phyloP scores from a whole-genome alignment of 2,888 invertebrate species.

The Petrolisthes manimaculis region DNA sequence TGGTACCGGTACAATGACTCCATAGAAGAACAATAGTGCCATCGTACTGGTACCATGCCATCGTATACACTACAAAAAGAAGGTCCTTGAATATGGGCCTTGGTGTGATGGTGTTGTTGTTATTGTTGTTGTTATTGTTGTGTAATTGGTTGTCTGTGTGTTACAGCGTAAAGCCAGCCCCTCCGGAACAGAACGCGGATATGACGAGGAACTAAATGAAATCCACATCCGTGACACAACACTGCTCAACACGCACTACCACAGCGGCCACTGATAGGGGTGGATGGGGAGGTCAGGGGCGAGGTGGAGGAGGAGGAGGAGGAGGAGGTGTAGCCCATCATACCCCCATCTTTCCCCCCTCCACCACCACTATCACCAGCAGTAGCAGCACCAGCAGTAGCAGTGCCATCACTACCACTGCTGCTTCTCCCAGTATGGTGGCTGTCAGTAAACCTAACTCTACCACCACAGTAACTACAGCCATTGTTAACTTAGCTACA shows the following conservation, averaged over 20 bases:
- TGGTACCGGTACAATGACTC: too few species aligned
- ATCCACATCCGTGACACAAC: constrained; percentile 62
- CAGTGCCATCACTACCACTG: constrained; percentile 36
- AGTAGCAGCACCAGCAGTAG: constrained; percentile 26
- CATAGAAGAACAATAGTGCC: too few species aligned
- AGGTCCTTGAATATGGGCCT: not conserved
- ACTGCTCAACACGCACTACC: constrained; percentile 62
- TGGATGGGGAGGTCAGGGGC: constrained; percentile 47
- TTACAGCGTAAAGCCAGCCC: constrained; percentile 58
- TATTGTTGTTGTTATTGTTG: not conserved
- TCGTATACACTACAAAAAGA: too few species aligned
- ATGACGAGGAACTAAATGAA: constrained; percentile 65
- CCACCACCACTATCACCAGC: constrained; percentile 43
- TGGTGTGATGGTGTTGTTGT: too few species aligned
- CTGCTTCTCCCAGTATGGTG: constrained; percentile 57
- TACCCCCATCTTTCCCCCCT: constrained; percentile 33
- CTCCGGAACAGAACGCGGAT: constrained; percentile 59
- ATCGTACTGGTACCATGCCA: too few species aligned
- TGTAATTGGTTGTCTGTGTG: constrained; percentile 7
- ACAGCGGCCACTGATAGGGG: constrained; percentile 47
- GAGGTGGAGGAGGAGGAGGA: constrained; percentile 47
- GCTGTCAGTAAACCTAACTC: constrained; percentile 63
- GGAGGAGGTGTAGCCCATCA: constrained; percentile 36
- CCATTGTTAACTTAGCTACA: constrained; percentile 58
- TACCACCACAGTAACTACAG: constrained; percentile 61